phyloP scores from a whole-genome alignment of 2,797 vertebrate genomes.

The Lutjanus campechanus region DNA sequence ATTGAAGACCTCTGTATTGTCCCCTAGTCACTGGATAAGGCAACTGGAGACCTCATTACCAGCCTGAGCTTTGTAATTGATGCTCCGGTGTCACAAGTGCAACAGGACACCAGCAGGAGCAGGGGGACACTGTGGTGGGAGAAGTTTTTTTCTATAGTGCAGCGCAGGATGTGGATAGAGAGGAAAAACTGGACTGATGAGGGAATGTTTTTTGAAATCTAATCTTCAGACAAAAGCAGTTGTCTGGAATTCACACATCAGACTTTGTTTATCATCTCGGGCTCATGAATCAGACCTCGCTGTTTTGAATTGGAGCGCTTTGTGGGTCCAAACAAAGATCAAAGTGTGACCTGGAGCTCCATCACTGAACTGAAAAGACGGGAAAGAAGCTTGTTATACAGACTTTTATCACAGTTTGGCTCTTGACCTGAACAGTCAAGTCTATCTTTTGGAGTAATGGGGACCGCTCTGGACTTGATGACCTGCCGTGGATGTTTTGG shows the following conservation, averaged over 20 bases:
- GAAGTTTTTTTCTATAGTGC: not conserved
- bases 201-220: not conserved
- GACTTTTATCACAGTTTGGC: not conserved
- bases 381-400: conserved; percentile 5
- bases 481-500: conserved; percentile 80
- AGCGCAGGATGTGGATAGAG: conserved; percentile 17
- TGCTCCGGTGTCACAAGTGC: conserved; percentile 74
- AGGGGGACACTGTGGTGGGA: conserved; percentile 30
- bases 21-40: conserved; percentile 70
- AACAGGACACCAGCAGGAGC: conserved; percentile 69
- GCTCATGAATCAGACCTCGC: not conserved
- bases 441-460: conserved; percentile 60
- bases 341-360: conserved; percentile 26
- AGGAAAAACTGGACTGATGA: conserved; percentile 4
- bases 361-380: conserved; percentile 15
- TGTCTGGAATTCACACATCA: not conserved
- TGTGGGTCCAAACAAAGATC: not conserved
- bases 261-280: not conserved
- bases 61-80: conserved; percentile 83
- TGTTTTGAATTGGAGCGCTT: conserved; percentile 8
- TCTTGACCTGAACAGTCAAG: conserved; percentile 4
- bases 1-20: conserved; percentile 80
- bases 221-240: not conserved
- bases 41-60: conserved; percentile 86
- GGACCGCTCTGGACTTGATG: conserved; percentile 78